Base-by-base conservation (phyloP, 2,797 vertebrate genomes). In the Helarctos malayanus region DNA sequence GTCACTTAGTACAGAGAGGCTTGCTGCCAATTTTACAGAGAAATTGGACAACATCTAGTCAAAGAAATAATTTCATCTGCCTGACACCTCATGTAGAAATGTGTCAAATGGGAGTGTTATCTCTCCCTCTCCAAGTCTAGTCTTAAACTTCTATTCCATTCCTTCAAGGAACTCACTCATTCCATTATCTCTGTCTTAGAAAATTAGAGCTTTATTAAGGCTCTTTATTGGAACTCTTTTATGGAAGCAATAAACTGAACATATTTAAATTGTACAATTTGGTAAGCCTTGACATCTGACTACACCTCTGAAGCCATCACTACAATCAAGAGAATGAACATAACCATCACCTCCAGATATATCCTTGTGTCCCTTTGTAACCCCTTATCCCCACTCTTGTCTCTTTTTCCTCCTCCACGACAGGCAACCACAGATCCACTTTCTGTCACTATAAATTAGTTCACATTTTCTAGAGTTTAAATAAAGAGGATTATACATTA, bases 391-490 rank as follows among this genome's bases (percentile, higher is more conserved):
- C 32, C 0, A 59, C 2, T 56, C 32, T 73, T 45, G 3, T 78
- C 38, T 59, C 12, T 41, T 96, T 49, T 91, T 84, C 38, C 25
- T 57, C 38, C 59, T 54, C 78, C 1, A 49, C 23, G 57, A 52
- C 11, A 80, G 79, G 49, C 69, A 88, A 59, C 6, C 21, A 83
- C 21, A 45, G 78, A 91, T 71, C 63, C 83, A 27, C 29, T 82
- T 90, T 27, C n/a, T 54, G n/a, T 71, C 84, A 82, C 80, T 73
- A 21, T 32, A 85, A 45, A 82, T 56, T 90, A 78, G 54, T 63
- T 65, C 75, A 45, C 11, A 68, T 88, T 94, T 97, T 96, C 41
- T 92, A 83, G 75, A 59, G 47, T 57, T 86, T 71, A 69, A 29
- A 19, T 14, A 49, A 79, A 95, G 12, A 80, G 12, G 80, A 63